Percentiles rank a stretch among this genome's conserved stretches.
Conservation (phyloP, 1,140 invertebrate species). For the Popillia japonica region DNA sequence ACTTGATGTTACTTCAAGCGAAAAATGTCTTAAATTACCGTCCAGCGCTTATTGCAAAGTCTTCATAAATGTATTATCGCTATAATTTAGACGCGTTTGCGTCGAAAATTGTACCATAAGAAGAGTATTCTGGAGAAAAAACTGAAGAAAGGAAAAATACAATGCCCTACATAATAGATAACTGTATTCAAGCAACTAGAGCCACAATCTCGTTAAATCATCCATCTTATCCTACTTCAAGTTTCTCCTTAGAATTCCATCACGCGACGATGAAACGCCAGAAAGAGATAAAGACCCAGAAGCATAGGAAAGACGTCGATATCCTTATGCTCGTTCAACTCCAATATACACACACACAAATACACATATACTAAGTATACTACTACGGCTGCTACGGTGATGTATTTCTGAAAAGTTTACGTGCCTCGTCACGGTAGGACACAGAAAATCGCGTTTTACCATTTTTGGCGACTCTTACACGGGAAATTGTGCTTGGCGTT, state of each 20-base stretch:
- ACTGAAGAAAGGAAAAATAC: too few relatives aligned
- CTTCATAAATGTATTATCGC: too few relatives aligned
- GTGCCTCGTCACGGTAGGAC: slow-evolving; percentile 6
- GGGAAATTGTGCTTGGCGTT: too few relatives aligned
- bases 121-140: too few relatives aligned
- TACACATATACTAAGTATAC: not conserved
- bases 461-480: not conserved
- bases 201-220: not conserved
- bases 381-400: not conserved
- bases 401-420: slow-evolving; percentile 1
- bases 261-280: not conserved
- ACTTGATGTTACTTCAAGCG: not conserved
- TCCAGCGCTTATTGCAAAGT: not conserved
- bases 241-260: not conserved
- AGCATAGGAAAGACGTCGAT: not conserved
- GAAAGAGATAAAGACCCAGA: not conserved
- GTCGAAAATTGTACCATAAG: too few relatives aligned
- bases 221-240: not conserved
- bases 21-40: slow-evolving; percentile 2
- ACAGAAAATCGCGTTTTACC: slow-evolving; percentile 10
- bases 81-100: too few relatives aligned
- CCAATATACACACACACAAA: too few relatives aligned
- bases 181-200: not conserved
- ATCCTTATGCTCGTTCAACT: too few relatives aligned
- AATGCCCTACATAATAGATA: too few relatives aligned